Percentiles rank a stretch among this genome's conserved stretches.
phyloP scores from a whole-genome alignment of 2,888 invertebrate species.

The Schizotus pectinicornis region DNA sequence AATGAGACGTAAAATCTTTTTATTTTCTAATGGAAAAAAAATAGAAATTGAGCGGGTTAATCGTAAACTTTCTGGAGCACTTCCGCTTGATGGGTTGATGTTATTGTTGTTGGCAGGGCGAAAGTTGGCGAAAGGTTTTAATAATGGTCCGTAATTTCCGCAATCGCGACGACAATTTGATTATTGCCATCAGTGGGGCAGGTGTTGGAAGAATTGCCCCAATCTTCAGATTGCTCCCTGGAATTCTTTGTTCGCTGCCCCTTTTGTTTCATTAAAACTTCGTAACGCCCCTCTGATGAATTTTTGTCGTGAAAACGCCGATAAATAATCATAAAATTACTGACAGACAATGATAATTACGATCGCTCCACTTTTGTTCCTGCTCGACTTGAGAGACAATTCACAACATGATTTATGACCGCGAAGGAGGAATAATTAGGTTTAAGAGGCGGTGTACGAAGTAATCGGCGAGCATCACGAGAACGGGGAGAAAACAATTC shows the following conservation, averaged over 20 bases:
- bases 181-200: constrained; percentile 25
- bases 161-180: constrained; percentile 25
- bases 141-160: constrained; percentile 26
- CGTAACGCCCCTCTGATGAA: too few relatives aligned
- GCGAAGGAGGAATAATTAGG: constrained; percentile 24
- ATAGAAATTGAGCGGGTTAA: constrained; percentile 3
- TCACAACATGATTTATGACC: constrained; percentile 23
- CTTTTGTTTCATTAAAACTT: not conserved
- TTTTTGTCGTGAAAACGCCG: too few relatives aligned
- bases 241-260: constrained; percentile 1
- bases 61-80: constrained; percentile 1
- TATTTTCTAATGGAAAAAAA: too few relatives aligned
- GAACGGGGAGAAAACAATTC: constrained; percentile 23
- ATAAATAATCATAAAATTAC: too few relatives aligned
- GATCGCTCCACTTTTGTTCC: constrained; percentile 16
- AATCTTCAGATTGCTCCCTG: not conserved
- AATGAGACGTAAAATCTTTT: too few relatives aligned
- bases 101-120: not conserved
- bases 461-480: constrained; percentile 25
- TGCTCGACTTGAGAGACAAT: constrained; percentile 18
- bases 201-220: constrained; percentile 18
- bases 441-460: constrained; percentile 19
- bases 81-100: not conserved
- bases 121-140: constrained; percentile 20
- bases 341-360: constrained; percentile 1